Base-by-base conservation (phyloP, 2,888 invertebrate genomes). In the Drosophila tanythrix region DNA sequence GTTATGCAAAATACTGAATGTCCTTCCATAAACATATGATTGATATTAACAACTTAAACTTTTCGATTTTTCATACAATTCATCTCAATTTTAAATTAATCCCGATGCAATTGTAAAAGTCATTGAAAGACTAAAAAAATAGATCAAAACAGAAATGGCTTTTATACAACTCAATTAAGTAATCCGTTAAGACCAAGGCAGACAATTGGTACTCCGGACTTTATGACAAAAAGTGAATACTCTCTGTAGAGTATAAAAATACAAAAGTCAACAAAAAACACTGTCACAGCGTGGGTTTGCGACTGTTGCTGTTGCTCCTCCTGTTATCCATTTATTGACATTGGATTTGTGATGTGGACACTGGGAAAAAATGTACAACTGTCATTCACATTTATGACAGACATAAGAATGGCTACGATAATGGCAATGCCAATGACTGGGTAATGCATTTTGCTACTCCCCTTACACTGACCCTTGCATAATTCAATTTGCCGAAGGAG, bases 281-380 rank as follows among this genome's bases (percentile, higher is more conserved):
- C 38, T 8, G 13, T 18, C 31, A 8, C 11, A 29, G 31, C 13
- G 35, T 43, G 52, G 10, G 25, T 52, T 29, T 27, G 36, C 38
- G 36, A 27, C 27, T 13, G 27, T 7, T 52, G 63, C 31, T 46
- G 11, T 33, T n/a, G 55, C 52, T 74, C 53, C 70, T 70, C n/a
- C 70, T 65, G 57, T 50, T 70, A 21, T 72, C 48, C 65, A 36
- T 85, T 89, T 86, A 88, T 88, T 88, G 86, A 88, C 89, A 81
- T 79, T 82, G 81, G 76, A 74, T 82, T 76, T 71, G 56, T 70
- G 58, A 46, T 73, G 40, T 58, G 78, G 77, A 75, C 69, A 81
- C 69, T 64, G 66, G 67, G 66, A 75, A 67, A 71, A 74, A 73
- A 59, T 53, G 65, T 52, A 75, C 48, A 69, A 52, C 70, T 70